Percentiles rank a stretch among this genome's conserved stretches.
Evolutionary conservation across 2,888 invertebrate genomes (phyloP).

Genomic region (Phorcus lineatus): DNA sequence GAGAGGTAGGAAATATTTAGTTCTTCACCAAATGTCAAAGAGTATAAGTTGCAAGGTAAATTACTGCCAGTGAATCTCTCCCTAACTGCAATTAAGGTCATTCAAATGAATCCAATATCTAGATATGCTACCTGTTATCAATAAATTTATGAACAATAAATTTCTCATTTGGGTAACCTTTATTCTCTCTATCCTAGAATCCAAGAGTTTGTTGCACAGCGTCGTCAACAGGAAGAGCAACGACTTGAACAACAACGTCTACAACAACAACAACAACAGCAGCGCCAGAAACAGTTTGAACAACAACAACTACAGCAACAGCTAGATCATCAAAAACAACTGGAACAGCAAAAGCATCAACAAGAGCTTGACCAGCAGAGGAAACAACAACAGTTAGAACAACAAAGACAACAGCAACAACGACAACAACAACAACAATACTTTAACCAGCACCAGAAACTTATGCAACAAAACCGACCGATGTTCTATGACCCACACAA

Average conservation of each 20-base stretch:
- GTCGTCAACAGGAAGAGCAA: not conserved
- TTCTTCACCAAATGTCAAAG: too few relatives aligned
- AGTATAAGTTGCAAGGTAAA: too few relatives aligned
- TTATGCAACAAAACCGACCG: constrained; percentile 3
- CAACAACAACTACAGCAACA: constrained; percentile 25
- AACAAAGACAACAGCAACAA: not conserved
- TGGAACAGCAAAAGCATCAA: constrained; percentile 8
- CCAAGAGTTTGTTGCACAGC: not conserved
- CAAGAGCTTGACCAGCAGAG: constrained; percentile 25
- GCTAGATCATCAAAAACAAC: constrained; percentile 9
- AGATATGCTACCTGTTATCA: too few relatives aligned
- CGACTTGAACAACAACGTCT: constrained; percentile 73
- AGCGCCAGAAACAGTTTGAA: constrained; percentile 10
- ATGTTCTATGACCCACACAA: constrained; percentile 26
- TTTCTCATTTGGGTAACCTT: too few relatives aligned
- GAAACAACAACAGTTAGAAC: constrained; percentile 27
- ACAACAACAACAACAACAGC: constrained; percentile 32
- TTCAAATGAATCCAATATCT: too few relatives aligned
- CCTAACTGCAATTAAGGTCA: too few relatives aligned
- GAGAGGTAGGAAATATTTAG: not conserved
- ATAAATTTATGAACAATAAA: too few relatives aligned
- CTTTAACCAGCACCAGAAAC: constrained; percentile 20
- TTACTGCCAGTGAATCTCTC: too few relatives aligned
- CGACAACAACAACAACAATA: constrained; percentile 1
- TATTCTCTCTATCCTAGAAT: not conserved